Base-by-base conservation (phyloP, 35 echinoderm and acorn worm species). In the Strongylocentrotus purpuratus region DNA sequence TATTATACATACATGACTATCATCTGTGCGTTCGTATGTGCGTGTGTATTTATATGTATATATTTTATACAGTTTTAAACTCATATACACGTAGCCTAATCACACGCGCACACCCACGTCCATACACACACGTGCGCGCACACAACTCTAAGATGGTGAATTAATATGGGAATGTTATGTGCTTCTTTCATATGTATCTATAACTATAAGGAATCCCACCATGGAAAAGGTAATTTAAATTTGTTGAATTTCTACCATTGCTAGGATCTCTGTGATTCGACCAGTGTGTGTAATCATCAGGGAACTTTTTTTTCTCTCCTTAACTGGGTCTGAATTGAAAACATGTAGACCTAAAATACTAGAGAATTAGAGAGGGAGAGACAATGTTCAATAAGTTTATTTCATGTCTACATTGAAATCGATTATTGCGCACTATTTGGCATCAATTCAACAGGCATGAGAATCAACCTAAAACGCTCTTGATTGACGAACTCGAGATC, bases 401-500 rank as follows among this genome's bases (percentile, higher is more conserved):
- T 11, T 10, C 0, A 17, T 86, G 25, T 10, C 32, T 18, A 31
- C 33, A 22, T 86, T 86, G 14, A 10, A 33, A 20, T 0, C 6
- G 9, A n/a, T 2, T 32, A 91, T 91, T 41, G 15, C 46, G 89
- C 33, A 7, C 33, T 32, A 47, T 17, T 91, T 91, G 10, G 2
- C 14, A 31, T 89, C 15, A 15, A 25, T 95, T 31, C 28, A 9
- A 15, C 95, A 96, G 95, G 9, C 45, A 96, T 32, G 58, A 86
- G n/a, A 25, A 31, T 46, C 50, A 96, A 28, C 95, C 95, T 7
- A 20, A 33, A 33, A 96, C 92, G 13, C 48, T 14, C 31, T 96
- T 94, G 60, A 35, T 94, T 2, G 95, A 96, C 70, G 95, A 96
- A 33, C 52, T 94, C 33, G 95, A 96, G 61, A 85, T 94, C 41